These are phyloP conservation scores for Stomatorhinus walkeri DNA, from an alignment of 2,797 vertebrate species.

Conservation along the genomic window DNA sequence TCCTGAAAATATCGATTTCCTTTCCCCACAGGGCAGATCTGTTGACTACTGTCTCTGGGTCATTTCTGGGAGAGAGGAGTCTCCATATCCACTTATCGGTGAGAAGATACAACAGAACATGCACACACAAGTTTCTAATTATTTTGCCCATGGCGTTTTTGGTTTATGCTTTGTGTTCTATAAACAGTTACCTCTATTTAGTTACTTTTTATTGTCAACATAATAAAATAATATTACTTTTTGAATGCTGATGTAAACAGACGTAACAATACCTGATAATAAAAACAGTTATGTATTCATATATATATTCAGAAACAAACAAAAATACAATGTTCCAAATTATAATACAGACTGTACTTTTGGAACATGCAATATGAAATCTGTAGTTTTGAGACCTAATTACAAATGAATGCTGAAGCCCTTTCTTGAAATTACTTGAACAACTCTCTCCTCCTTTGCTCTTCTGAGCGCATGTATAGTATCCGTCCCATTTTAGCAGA, in stretches of 20 bases:
- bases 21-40: slow-evolving; percentile 42
- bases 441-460: not conserved
- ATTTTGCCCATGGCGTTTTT: not conserved
- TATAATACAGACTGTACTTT: no score
- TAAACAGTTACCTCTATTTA: not conserved
- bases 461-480: not conserved
- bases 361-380: no score
- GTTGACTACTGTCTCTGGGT: slow-evolving; percentile 63
- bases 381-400: no score
- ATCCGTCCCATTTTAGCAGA: not conserved
- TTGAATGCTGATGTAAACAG: not conserved
- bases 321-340: not conserved
- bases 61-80: slow-evolving; percentile 55
- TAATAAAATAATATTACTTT: no score
- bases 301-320: not conserved
- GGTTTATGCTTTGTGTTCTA: not conserved
- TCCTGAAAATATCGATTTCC: slow-evolving; percentile 9
- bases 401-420: not conserved
- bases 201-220: not conserved
- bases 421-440: not conserved
- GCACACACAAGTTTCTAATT: not conserved
- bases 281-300: not conserved
- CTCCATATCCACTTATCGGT: slow-evolving; percentile 62
- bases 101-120: slow-evolving; percentile 30
- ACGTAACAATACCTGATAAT: not conserved